Base-by-base conservation (phyloP, 2,888 invertebrate species). In the Lycophotia porphyrea region DNA sequence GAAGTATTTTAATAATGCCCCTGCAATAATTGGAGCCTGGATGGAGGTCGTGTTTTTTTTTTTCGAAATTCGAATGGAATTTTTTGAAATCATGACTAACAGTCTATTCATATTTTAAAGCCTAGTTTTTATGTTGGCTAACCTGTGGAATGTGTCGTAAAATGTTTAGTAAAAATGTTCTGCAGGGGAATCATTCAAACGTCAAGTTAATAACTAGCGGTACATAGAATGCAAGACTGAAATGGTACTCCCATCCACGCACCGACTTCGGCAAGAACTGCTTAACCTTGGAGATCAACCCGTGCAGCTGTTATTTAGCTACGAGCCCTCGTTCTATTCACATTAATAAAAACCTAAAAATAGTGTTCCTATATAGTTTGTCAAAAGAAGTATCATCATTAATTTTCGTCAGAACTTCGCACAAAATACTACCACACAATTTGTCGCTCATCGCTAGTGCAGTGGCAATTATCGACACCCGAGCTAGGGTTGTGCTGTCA, bases 401-500 rank as follows among this genome's bases (percentile, higher is more conserved):
- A n/a, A 39, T 63, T 27, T 63, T n/a, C 42, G 36, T 8, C 39
- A 63, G 39, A 63, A 1, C 15, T 39, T 15, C 42, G 27, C 24
- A 66, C n/a, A 49, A 47, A n/a, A 31, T 58, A 49, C 27, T 34
- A 31, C 18, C n/a, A 18, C 21, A 55, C 73, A 58, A 79, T 84
- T 81, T 58, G 36, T 36, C 21, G 36, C 49, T 42, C 60, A 58
- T 24, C 24, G 18, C 18, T 60, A 68, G 44, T 65, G 58, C 15
- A 42, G 49, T 44, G 39, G 34, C 49, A 70, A 73, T 79, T 72
- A 70, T 74, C 81, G 70, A 58, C 52, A 70, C 15, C 4, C 18
- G 39, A 34, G 13, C 49, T 80, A 70, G 31, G 39, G 36, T 21
- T 58, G 64, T 34, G 27, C 9, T 4, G 21, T 60, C 21, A 60